phyloP scores from a whole-genome alignment of 2,113 vertebrate genomes.

The Glareola pratincola region DNA sequence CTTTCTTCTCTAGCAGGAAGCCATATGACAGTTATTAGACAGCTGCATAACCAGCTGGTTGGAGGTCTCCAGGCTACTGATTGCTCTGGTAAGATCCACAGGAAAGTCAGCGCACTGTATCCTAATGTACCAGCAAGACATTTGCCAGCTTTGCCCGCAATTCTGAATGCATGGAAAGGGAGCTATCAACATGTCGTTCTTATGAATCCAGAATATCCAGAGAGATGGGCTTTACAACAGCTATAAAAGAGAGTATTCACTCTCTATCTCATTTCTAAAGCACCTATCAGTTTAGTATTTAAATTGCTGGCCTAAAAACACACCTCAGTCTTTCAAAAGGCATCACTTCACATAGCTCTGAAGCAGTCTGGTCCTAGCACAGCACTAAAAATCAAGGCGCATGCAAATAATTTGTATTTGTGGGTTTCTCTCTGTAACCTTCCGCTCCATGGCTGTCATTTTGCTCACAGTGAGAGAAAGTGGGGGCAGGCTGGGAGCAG shows the following conservation, averaged over 20 bases:
- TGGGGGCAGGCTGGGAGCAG: background rate
- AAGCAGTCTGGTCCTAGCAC: background rate
- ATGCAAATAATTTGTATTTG: background rate
- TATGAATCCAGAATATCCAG: background rate
- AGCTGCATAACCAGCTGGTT: conserved; percentile 65
- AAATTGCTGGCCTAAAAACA: background rate
- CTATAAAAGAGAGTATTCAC: background rate
- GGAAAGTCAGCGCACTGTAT: background rate
- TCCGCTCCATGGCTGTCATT: background rate
- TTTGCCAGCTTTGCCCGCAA: background rate
- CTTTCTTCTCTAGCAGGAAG: background rate
- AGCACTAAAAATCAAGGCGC: background rate
- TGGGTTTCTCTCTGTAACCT: background rate
- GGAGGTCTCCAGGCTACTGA: conserved; percentile 40
- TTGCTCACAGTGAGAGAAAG: background rate
- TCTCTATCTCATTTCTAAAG: background rate
- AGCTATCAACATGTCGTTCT: background rate
- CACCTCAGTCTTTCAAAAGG: background rate
- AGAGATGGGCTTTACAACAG: background rate
- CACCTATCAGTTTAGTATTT: background rate
- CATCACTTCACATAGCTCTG: background rate
- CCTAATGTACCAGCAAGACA: background rate
- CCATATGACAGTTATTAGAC: conserved; percentile 33
- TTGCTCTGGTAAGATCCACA: background rate
- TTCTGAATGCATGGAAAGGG: background rate